Conservation (phyloP, 2,113 vertebrate species). For the Synodontis membranacea region DNA sequence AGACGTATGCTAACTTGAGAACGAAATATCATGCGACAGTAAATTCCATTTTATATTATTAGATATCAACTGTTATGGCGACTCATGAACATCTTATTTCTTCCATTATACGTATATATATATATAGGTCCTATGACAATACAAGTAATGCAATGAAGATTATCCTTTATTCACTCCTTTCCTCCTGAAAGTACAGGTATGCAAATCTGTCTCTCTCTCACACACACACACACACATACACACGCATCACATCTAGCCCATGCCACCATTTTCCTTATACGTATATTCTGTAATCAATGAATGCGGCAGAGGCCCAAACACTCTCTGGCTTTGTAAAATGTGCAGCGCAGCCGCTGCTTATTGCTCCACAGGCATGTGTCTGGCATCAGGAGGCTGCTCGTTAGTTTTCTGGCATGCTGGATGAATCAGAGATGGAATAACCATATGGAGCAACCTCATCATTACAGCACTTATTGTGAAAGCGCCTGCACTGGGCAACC, state of each 20-base stretch:
- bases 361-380: slow-evolving; percentile 32
- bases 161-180: background rate
- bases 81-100: background rate
- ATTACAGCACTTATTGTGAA: slow-evolving; percentile 58
- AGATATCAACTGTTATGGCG: background rate
- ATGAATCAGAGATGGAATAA: slow-evolving; percentile 52
- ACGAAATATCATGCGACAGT: background rate
- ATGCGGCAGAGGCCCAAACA: background rate
- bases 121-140: background rate
- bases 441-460: slow-evolving; percentile 56
- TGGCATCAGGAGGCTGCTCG: slow-evolving; percentile 46
- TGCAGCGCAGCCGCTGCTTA: slow-evolving; percentile 2
- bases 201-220: too few relatives aligned
- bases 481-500: slow-evolving; percentile 34
- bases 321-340: slow-evolving; percentile 5
- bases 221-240: background rate
- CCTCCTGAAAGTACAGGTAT: background rate
- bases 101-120: background rate
- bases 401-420: slow-evolving; percentile 56
- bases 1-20: background rate
- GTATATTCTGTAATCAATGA: background rate
- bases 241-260: background rate
- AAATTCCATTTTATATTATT: background rate
- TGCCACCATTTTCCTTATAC: background rate
- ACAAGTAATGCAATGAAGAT: background rate